A percentile compares a stretch with the other conserved stretches of the same genome.
These are phyloP conservation scores for Aix galericulata DNA, from an alignment of 2,113 vertebrate genomes.

Conservation along the genomic window DNA sequence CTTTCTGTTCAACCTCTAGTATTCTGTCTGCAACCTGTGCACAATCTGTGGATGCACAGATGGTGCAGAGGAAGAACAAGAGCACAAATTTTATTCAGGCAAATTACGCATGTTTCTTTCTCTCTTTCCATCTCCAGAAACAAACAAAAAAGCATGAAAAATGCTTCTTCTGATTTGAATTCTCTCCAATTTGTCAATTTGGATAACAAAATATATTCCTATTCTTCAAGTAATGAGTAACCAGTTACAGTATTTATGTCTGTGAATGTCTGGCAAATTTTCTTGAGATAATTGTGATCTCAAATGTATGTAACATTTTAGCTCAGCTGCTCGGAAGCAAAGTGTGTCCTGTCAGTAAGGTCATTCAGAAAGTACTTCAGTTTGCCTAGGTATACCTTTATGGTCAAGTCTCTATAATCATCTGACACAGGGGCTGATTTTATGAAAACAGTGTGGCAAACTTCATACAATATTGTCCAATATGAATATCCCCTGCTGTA, in stretches of 20 bases:
- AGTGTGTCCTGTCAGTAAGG: background rate
- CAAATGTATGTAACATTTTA: background rate
- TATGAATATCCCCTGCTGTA: background rate
- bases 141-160: background rate
- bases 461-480: background rate
- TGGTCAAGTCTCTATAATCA: background rate
- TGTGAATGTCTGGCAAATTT: background rate
- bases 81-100: conserved; percentile 19
- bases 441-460: background rate
- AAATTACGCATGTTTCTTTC: background rate
- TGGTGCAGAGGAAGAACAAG: conserved; percentile 6
- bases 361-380: background rate
- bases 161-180: background rate
- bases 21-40: background rate
- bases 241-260: background rate
- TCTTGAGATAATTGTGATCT: background rate
- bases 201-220: background rate
- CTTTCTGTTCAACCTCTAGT: background rate
- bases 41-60: background rate
- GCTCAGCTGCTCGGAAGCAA: background rate
- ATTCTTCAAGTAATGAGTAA: background rate
- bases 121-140: background rate
- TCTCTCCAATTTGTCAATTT: background rate
- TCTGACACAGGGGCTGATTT: background rate
- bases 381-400: background rate